Base-by-base conservation (phyloP, 2,113 vertebrate genomes). In the Cynopterus brachyotis region DNA sequence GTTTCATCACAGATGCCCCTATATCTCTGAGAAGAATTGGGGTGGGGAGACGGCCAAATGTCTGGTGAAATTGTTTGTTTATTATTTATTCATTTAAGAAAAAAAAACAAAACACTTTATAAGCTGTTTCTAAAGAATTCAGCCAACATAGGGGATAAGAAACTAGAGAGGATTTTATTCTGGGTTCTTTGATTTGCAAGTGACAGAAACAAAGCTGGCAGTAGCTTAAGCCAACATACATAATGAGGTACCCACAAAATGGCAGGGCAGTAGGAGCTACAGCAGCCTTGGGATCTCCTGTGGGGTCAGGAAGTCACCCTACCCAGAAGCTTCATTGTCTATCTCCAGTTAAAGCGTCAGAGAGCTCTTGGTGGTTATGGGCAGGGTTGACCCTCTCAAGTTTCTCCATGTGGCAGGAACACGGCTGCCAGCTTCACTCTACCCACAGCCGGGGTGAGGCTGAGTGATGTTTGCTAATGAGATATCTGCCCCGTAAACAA, bases 91-190 rank as follows among this genome's bases (percentile, higher is more conserved):
- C 22, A 40, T 73, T 69, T 55, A 35, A 67, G 62, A 47, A 89
- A 20, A 40, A 62, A 69, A 69, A 62, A n/a, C n/a, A n/a, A 79
- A 90, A 62, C 17, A 62, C 40, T 47, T 53, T 59, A 37, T 55
- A 47, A 84, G 9, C 53, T 16, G 11, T 30, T 75, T 82, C 75
- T 78, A 79, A 94, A 79, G 76, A 79, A 73, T 70, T n/a, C 16
- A 62, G n/a, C 37, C 60, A 53, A 22, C 0, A 0, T 47, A 4
- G 4, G 13, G 32, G 22, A 13, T 9, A 17, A n/a, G 20, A 30
- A 40, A 35, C 30, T 26, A 50, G 26, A 53, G 40, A 28, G 28
- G 45, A 78, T 35, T 69, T 62, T 35, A 84, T 22, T 64, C 9
- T 50, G 17, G 20, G 32, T 11, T 47, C 11, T 78, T 76, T 45